A percentile compares a stretch with the other conserved stretches of the same genome.
Evolutionary conservation across 2,797 vertebrate species (phyloP).

Genomic region (Odontamblyopus lacepedii): DNA sequence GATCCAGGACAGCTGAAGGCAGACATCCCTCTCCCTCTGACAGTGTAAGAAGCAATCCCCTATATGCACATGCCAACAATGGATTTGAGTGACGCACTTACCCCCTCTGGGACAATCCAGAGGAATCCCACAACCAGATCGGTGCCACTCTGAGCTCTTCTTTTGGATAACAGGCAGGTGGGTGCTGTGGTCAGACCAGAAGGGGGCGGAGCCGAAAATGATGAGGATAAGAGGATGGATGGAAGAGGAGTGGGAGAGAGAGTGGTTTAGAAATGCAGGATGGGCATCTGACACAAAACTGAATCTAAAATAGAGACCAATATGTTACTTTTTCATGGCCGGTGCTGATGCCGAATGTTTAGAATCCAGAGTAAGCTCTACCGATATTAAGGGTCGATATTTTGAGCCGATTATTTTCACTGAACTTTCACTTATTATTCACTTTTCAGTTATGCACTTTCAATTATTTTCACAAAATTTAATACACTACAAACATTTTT

Average conservation of each 20-base stretch:
- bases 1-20: constrained; percentile 16
- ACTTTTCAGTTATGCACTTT: no score
- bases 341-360: no score
- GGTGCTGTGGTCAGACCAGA: constrained; percentile 40
- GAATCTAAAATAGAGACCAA: no score
- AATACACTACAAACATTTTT: no score
- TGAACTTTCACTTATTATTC: no score
- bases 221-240: constrained; percentile 47
- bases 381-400: no score
- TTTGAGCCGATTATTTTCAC: no score
- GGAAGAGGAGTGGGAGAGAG: constrained; percentile 13
- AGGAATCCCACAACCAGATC: constrained; percentile 65
- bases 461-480: no score
- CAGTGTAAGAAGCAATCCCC: constrained; percentile 25
- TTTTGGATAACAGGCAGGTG: constrained; percentile 62
- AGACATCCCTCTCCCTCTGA: constrained; percentile 24
- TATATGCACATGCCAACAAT: constrained; percentile 35
- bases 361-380: no score
- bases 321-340: no score
- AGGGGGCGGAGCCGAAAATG: constrained; percentile 41
- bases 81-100: constrained; percentile 60
- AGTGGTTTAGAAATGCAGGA: background rate
- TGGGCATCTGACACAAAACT: no score
- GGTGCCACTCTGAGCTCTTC: constrained; percentile 66
- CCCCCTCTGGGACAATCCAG: constrained; percentile 53